Conservation (phyloP, 1,140 invertebrate genomes). For the Tachypleus tridentatus region DNA sequence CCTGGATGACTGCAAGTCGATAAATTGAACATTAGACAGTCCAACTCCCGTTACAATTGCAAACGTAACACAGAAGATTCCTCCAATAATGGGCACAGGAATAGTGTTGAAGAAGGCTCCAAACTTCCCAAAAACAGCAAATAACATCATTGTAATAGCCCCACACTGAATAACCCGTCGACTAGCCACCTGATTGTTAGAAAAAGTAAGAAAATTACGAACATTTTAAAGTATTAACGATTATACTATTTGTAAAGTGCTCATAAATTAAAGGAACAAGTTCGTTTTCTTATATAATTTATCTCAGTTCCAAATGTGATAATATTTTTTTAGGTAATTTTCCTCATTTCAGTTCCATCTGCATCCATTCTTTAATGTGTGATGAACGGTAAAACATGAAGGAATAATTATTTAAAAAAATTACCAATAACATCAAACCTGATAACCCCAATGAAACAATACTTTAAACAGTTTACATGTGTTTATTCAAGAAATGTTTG, state of each 20-base stretch:
- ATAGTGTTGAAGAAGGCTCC: slow-evolving; percentile 76
- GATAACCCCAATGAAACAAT: no score
- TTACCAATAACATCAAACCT: no score
- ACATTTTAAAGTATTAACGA: slow-evolving; percentile 7
- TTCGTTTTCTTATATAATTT: no score
- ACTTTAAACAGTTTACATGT: no score
- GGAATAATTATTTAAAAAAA: no score
- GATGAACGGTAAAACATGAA: no score
- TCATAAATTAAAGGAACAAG: no score
- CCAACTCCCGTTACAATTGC: slow-evolving; percentile 70
- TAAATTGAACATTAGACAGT: slow-evolving; percentile 65
- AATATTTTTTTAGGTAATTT: no score
- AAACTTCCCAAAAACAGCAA: slow-evolving; percentile 66
- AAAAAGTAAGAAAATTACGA: slow-evolving; percentile 26
- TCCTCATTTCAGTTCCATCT: no score
- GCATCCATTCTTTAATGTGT: no score
- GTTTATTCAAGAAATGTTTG: no score
- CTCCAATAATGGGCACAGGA: slow-evolving; percentile 71
- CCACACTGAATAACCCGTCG: slow-evolving; percentile 71
- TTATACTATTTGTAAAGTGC: neutral
- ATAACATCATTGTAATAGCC: slow-evolving; percentile 58
- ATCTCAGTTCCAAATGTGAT: no score
- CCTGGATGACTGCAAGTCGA: slow-evolving; percentile 59
- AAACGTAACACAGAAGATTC: slow-evolving; percentile 73
- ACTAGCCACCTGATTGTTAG: slow-evolving; percentile 49